Percentiles rank a stretch among this genome's conserved stretches.
Evolutionary conservation across 2,113 vertebrate species (phyloP).

Genomic region (Cephalopterus ornatus): DNA sequence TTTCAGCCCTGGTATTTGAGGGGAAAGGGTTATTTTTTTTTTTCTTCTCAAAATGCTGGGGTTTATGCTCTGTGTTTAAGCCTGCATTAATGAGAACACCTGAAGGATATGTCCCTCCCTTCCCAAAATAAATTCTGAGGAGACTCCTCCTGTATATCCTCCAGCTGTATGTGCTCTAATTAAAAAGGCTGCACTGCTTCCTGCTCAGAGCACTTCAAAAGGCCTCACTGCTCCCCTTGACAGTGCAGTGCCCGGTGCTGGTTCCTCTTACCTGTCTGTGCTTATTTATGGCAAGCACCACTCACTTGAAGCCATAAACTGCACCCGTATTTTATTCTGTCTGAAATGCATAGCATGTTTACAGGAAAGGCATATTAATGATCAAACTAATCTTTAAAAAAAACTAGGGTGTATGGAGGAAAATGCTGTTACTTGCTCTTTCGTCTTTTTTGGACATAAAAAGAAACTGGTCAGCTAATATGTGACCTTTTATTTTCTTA

Average conservation of each 20-base stretch:
- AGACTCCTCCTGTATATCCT: slow-evolving; percentile 67
- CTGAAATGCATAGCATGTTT: background rate
- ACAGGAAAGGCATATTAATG: background rate
- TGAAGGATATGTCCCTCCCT: slow-evolving; percentile 69
- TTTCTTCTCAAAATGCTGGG: slow-evolving; percentile 2
- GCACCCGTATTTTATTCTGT: background rate
- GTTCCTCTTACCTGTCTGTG: slow-evolving; percentile 69
- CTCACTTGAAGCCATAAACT: slow-evolving; percentile 40
- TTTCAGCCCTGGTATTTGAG: background rate
- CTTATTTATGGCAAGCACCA: slow-evolving; percentile 64
- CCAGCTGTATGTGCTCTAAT: slow-evolving; percentile 76
- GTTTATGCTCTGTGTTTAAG: slow-evolving; percentile 54
- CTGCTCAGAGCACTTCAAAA: slow-evolving; percentile 81
- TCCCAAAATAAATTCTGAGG: slow-evolving; percentile 63
- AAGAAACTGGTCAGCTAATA: background rate
- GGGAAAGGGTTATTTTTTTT: background rate
- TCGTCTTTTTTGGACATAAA: background rate
- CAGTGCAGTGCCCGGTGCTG: slow-evolving; percentile 31
- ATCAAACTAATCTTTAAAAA: background rate
- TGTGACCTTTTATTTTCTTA: background rate
- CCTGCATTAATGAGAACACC: slow-evolving; percentile 67
- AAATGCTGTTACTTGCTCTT: background rate
- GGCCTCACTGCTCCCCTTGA: slow-evolving; percentile 62
- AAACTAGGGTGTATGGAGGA: background rate
- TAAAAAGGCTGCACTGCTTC: slow-evolving; percentile 79